Evolutionary conservation across 2,888 invertebrate species (phyloP).

Genomic region (Leucania comma): DNA sequence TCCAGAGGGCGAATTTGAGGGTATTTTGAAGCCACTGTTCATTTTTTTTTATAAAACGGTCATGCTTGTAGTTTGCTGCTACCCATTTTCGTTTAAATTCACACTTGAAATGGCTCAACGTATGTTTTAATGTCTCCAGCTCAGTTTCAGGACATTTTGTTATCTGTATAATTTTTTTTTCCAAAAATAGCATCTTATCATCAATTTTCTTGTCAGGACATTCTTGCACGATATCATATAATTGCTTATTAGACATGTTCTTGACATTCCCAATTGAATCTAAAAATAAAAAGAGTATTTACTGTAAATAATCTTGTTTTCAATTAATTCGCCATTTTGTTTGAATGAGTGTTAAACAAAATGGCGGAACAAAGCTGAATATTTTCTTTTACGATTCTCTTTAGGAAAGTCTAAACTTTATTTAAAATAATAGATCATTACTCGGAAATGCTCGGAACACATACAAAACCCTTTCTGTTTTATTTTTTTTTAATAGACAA

Average conservation of each 20-base stretch:
- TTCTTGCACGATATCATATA: too few relatives aligned
- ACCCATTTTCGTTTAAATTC: conserved; percentile 5
- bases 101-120: background rate
- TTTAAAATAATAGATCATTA: conserved; percentile 1
- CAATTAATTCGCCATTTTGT: background rate
- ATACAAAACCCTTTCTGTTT: too few relatives aligned
- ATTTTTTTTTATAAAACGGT: too few relatives aligned
- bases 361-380: conserved; percentile 8
- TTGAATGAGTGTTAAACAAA: conserved; percentile 8
- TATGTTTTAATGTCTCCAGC: conserved; percentile 3
- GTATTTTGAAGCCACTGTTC: too few relatives aligned
- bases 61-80: conserved; percentile 1
- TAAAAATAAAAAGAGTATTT: conserved; percentile 2
- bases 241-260: too few relatives aligned
- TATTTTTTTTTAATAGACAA: too few relatives aligned
- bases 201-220: too few relatives aligned
- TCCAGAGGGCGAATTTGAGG: too few relatives aligned
- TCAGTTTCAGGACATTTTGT: background rate
- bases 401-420: conserved; percentile 11
- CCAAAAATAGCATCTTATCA: too few relatives aligned
- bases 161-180: too few relatives aligned
- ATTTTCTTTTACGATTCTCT: too few relatives aligned
- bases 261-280: too few relatives aligned
- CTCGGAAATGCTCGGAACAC: conserved; percentile 4
- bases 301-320: conserved; percentile 1